These are phyloP conservation scores for Ormia ochracea DNA, from an alignment of 2,888 invertebrate species.

Conservation along the genomic window DNA sequence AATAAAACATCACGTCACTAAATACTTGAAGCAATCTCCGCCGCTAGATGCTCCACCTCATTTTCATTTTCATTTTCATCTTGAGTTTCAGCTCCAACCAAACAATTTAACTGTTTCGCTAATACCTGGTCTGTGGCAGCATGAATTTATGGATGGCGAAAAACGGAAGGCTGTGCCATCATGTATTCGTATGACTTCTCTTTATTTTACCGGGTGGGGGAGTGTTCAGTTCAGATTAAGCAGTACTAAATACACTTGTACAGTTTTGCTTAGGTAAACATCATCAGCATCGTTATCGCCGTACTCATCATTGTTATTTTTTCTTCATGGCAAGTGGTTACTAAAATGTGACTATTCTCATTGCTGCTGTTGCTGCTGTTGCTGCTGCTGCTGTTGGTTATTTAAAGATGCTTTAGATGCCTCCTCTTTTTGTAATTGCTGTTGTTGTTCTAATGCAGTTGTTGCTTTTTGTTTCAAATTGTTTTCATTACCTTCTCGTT, in stretches of 20 bases:
- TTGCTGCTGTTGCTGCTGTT: conserved; percentile 3
- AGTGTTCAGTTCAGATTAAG: conserved; percentile 26
- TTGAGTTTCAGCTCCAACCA: neutral
- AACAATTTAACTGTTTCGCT: conserved; percentile 10
- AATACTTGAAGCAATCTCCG: conserved; percentile 16
- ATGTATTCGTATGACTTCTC: neutral
- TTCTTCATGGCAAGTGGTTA: neutral
- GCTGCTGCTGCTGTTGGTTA: neutral
- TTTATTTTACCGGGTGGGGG: neutral
- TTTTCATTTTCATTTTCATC: too few relatives aligned
- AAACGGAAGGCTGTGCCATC: neutral
- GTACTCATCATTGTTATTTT: neutral
- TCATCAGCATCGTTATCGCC: neutral
- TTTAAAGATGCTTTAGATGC: conserved; percentile 14
- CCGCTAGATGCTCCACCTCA: neutral
- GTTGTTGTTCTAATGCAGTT: neutral
- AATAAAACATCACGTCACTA: conserved; percentile 40
- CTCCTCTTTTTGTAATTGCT: neutral
- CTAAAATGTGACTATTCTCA: conserved; percentile 33
- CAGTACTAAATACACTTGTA: conserved; percentile 34
- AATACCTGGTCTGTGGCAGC: conserved; percentile 13
- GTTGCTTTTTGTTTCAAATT: conserved; percentile 37
- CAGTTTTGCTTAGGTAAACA: conserved; percentile 44
- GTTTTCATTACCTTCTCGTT: conserved; percentile 56
- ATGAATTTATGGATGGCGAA: neutral